phyloP scores from a whole-genome alignment of 64 coral and sea anemone species.

The Porites australiensis region DNA sequence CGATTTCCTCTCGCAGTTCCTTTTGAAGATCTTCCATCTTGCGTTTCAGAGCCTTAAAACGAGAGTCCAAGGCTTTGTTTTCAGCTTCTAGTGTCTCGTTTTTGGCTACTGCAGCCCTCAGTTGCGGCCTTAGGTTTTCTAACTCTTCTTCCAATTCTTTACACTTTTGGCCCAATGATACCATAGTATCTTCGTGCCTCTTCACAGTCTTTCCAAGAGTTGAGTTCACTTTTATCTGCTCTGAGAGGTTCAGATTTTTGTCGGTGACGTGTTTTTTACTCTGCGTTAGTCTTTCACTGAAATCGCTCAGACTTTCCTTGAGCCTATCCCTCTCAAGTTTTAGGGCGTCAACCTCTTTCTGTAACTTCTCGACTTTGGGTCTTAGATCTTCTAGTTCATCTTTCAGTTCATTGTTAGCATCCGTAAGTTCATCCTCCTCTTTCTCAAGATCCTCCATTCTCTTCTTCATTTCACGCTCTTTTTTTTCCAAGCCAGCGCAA shows the following conservation, averaged over 20 bases:
- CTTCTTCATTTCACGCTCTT: slow-evolving; percentile 54
- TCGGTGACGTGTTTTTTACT: slow-evolving; percentile 71
- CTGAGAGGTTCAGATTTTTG: slow-evolving; percentile 62
- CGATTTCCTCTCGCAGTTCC: slow-evolving; percentile 64
- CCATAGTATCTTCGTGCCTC: slow-evolving; percentile 73
- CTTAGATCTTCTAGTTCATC: slow-evolving; percentile 53
- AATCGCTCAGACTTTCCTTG: slow-evolving; percentile 49
- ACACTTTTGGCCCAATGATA: slow-evolving; percentile 60
- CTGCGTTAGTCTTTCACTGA: slow-evolving; percentile 56
- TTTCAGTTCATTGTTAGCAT: slow-evolving; percentile 56
- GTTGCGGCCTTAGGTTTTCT: slow-evolving; percentile 59
- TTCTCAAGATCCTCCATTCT: slow-evolving; percentile 69
- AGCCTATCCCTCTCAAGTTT: slow-evolving; percentile 67
- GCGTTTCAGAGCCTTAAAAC: slow-evolving; percentile 51
- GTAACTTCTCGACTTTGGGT: slow-evolving; percentile 64
- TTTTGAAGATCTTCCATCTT: slow-evolving; percentile 48
- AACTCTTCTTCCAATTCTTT: slow-evolving; percentile 67
- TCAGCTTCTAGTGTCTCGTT: slow-evolving; percentile 54
- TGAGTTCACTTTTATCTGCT: slow-evolving; percentile 79
- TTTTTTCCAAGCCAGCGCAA: slow-evolving; percentile 65
- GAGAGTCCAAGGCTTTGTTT: slow-evolving; percentile 65
- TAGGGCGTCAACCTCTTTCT: slow-evolving; percentile 75
- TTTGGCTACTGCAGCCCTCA: slow-evolving; percentile 52
- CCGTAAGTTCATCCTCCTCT: slow-evolving; percentile 65
- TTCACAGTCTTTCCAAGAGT: slow-evolving; percentile 82